These are phyloP conservation scores for human DNA, from an alignment of 2,113 vertebrate species.

Conservation along the genomic window GRCh38 chr5:9834001-9834500, in stretches of 20 bases:
- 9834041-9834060: fast-evolving
- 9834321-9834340: too few relatives aligned
- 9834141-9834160: neutral
- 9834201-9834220: neutral
- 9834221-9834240: neutral
- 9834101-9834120: fast-evolving
- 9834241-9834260: fast-evolving
- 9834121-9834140: fast-evolving
- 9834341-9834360: fast-evolving
- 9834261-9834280: neutral
- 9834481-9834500: neutral
- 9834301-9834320: neutral
- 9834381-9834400: neutral
- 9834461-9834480: neutral
- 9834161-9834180: fast-evolving
- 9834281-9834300: neutral
- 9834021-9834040: neutral
- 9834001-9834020: too few relatives aligned
- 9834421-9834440: neutral
- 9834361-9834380: neutral
- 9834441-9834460: neutral
- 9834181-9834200: neutral
- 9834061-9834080: too few relatives aligned
- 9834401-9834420: neutral
- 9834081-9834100: neutral